phyloP scores from a whole-genome alignment of 1,140 invertebrate species.

The Geopemphigus sp. region DNA sequence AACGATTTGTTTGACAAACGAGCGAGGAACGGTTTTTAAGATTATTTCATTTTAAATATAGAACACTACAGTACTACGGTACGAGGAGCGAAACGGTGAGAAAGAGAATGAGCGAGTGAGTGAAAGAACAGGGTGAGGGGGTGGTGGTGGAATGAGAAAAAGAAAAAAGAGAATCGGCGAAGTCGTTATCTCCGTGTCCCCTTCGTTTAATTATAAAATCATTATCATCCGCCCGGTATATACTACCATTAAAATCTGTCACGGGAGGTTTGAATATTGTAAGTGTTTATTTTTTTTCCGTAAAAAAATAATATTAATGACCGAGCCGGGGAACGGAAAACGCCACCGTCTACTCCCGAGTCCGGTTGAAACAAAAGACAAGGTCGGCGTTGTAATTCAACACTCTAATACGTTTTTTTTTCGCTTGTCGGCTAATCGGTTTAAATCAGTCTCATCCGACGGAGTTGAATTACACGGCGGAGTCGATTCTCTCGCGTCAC shows the following conservation, averaged over 20 bases:
- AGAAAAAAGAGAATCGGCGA: constrained; percentile 7
- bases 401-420: constrained; percentile 35
- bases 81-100: no score
- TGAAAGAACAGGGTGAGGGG: neutral
- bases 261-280: constrained; percentile 48
- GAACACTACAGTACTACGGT: neutral
- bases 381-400: constrained; percentile 31
- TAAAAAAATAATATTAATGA: constrained; percentile 47
- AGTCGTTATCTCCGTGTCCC: constrained; percentile 37
- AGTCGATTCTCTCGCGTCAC: constrained; percentile 20
- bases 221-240: constrained; percentile 37
- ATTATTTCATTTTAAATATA: constrained; percentile 46
- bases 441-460: constrained; percentile 41
- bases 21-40: constrained; percentile 35
- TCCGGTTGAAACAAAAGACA: constrained; percentile 45
- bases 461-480: constrained; percentile 38
- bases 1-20: constrained; percentile 50
- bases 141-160: neutral
- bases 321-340: neutral
- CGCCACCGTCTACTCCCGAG: neutral
- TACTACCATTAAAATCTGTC: constrained; percentile 48
- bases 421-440: constrained; percentile 39
- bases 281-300: constrained; percentile 32
- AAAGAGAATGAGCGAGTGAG: no score
- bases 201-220: constrained; percentile 48